A percentile compares a stretch with the other conserved stretches of the same genome.
These are phyloP conservation scores for Branchinecta lynchi DNA, from an alignment of 1,140 invertebrate species.

Conservation along the genomic window DNA sequence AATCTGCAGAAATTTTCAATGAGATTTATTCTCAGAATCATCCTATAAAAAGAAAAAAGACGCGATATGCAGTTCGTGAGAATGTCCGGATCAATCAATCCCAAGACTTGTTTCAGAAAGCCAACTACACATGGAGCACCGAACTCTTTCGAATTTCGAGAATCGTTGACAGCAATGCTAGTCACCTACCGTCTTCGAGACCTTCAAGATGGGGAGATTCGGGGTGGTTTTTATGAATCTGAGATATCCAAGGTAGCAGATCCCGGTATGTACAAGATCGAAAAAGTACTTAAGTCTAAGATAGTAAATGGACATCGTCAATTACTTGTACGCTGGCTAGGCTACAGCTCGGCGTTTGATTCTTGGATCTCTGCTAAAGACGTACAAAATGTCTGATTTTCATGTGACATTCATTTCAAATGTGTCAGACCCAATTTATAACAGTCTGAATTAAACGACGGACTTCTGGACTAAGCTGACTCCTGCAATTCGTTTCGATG, in stretches of 20 bases:
- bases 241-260: background rate
- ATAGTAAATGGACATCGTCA: background rate
- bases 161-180: background rate
- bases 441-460: background rate
- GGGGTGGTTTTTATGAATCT: background rate
- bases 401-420: background rate
- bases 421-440: background rate
- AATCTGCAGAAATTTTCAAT: background rate
- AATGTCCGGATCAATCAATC: too few relatives aligned
- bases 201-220: background rate
- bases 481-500: background rate
- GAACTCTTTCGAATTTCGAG: background rate
- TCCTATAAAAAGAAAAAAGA: too few relatives aligned
- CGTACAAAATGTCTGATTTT: constrained; percentile 1
- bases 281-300: background rate
- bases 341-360: background rate
- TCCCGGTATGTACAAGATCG: background rate
- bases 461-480: background rate
- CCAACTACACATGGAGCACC: too few relatives aligned
- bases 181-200: background rate
- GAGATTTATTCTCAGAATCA: too few relatives aligned
- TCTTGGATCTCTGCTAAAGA: background rate
- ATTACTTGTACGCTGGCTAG: background rate
- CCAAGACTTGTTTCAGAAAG: too few relatives aligned
- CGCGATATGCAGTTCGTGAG: too few relatives aligned